Conservation (phyloP, 2,888 invertebrate species). For the Dermolepida albohirtum region DNA sequence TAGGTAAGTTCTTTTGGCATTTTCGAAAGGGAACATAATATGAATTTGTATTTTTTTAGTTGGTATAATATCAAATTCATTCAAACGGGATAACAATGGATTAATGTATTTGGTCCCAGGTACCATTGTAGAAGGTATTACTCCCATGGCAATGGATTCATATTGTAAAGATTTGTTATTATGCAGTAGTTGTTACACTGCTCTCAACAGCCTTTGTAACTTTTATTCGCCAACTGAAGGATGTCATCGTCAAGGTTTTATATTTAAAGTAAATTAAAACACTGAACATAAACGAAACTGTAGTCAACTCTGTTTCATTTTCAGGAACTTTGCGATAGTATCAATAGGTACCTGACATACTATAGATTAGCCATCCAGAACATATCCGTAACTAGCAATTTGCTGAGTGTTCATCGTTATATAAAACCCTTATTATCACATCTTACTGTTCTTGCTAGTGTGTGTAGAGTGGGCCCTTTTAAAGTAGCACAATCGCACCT, state of each 20-base stretch:
- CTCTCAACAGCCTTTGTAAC: constrained; percentile 57
- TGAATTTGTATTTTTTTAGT: constrained; percentile 53
- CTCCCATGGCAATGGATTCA: constrained; percentile 53
- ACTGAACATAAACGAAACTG: too few relatives aligned
- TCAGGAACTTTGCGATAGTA: constrained; percentile 73
- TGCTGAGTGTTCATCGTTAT: constrained; percentile 59
- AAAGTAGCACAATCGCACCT: constrained; percentile 50
- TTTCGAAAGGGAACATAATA: background rate
- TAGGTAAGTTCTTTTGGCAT: constrained; percentile 47
- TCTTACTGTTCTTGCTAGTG: constrained; percentile 68
- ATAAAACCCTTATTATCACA: constrained; percentile 68
- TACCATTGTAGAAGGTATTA: constrained; percentile 57
- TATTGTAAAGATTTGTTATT: constrained; percentile 58
- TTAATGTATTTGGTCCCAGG: constrained; percentile 55
- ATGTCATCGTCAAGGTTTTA: constrained; percentile 58
- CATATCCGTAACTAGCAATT: constrained; percentile 55
- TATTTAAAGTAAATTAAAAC: constrained; percentile 55
- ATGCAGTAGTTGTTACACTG: constrained; percentile 60
- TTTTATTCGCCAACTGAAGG: constrained; percentile 52
- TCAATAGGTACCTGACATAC: constrained; percentile 71
- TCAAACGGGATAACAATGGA: constrained; percentile 54
- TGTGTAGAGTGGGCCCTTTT: constrained; percentile 67
- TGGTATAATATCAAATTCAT: constrained; percentile 60
- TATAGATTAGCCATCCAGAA: constrained; percentile 67
- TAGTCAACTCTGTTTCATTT: constrained; percentile 44